Evolutionary conservation across 2,113 vertebrate species (phyloP).

Genomic region (Lasiurus borealis): DNA sequence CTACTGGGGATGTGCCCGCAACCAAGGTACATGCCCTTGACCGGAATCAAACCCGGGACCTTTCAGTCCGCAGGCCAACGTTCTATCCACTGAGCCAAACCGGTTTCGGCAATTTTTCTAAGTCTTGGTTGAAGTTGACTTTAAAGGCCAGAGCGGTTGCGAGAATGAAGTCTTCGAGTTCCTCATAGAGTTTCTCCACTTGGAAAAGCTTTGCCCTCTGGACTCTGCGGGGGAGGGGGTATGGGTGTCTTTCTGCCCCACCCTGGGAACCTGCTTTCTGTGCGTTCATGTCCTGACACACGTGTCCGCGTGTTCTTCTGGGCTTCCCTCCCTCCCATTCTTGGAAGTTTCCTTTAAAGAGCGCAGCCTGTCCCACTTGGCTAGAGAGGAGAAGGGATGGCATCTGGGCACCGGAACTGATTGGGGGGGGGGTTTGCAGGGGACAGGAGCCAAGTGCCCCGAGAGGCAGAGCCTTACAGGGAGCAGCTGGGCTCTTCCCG

Average conservation of each 20-base stretch:
- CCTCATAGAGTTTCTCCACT: neutral
- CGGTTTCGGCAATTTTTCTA: too few species aligned
- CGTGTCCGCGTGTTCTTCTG: neutral
- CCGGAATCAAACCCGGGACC: too few species aligned
- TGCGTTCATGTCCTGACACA: neutral
- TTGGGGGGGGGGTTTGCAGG: too few species aligned
- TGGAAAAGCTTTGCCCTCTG: neutral
- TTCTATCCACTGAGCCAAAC: too few species aligned
- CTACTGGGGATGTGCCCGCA: too few species aligned
- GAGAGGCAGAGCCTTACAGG: neutral
- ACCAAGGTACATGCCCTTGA: too few species aligned
- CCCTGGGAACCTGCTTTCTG: neutral
- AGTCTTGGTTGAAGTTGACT: neutral
- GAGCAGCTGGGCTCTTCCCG: too few species aligned
- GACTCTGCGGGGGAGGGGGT: neutral
- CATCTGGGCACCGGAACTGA: fast-evolving
- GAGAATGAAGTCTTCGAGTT: neutral
- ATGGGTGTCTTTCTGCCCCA: fast-evolving
- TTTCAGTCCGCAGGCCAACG: too few species aligned
- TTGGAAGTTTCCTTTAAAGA: neutral
- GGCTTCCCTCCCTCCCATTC: neutral
- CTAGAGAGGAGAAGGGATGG: neutral
- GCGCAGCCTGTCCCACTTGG: neutral
- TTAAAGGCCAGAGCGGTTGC: neutral
- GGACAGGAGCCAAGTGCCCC: fast-evolving